phyloP scores from a whole-genome alignment of 1,140 invertebrate genomes.

The Drosophila aff. region DNA sequence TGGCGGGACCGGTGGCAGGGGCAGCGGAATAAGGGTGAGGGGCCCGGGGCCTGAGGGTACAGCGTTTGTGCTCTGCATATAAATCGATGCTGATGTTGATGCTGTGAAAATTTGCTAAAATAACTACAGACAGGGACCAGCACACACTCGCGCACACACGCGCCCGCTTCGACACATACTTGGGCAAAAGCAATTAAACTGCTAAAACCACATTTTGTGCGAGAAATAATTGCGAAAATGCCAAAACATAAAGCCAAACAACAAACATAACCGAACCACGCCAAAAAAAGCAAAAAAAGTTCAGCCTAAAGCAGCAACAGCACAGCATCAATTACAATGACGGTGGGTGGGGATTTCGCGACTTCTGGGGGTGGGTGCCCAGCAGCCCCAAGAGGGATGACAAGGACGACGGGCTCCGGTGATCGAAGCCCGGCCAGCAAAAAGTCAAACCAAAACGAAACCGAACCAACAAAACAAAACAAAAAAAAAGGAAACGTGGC shows the following conservation, averaged over 20 bases:
- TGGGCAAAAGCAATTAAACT: conserved; percentile 83
- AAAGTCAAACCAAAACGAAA: conserved; percentile 67
- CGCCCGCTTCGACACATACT: conserved; percentile 40
- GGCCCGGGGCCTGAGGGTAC: not conserved
- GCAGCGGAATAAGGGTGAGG: not conserved
- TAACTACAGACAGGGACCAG: conserved; percentile 65
- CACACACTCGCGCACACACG: conserved; percentile 13
- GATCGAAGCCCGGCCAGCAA: conserved; percentile 70
- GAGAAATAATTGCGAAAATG: conserved; percentile 84
- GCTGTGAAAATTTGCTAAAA: conserved; percentile 82
- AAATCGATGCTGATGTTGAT: conserved; percentile 82
- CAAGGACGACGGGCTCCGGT: conserved; percentile 46
- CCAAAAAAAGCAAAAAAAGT: conserved; percentile 11
- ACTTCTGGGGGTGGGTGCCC: not conserved
- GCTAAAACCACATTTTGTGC: conserved; percentile 84
- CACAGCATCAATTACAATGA: conserved; percentile 50
- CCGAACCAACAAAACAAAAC: conserved; percentile 19
- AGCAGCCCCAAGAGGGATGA: conserved; percentile 42
- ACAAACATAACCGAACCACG: conserved; percentile 61
- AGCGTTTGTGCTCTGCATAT: conserved; percentile 73
- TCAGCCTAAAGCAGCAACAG: conserved; percentile 47
- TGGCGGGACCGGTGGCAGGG: not conserved
- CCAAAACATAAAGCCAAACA: conserved; percentile 83
- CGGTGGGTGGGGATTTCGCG: not conserved
- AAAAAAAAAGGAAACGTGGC: conserved; percentile 32